Evolutionary conservation across 2,888 invertebrate genomes (phyloP).

Genomic region (Piscicola geometra): DNA sequence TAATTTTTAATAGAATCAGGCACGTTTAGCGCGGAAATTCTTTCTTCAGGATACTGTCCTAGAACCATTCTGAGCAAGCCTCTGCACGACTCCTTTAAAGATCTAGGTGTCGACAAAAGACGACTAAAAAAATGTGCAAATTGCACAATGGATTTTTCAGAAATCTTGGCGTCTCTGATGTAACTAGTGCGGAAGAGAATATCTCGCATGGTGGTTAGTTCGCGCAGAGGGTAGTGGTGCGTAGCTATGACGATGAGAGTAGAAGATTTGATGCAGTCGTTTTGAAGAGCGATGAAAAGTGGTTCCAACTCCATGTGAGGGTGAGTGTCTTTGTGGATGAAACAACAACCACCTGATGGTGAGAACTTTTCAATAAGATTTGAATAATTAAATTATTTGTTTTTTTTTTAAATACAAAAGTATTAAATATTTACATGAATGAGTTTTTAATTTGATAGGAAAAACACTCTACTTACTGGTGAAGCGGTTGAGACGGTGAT

Average conservation of each 20-base stretch:
- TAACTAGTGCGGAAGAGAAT: slow-evolving; percentile 47
- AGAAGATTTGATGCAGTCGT: slow-evolving; percentile 50
- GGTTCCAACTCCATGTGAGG: slow-evolving; percentile 54
- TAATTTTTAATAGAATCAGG: slow-evolving; percentile 50
- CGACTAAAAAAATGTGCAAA: slow-evolving; percentile 46
- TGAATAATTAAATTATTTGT: no score
- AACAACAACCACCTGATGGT: slow-evolving; percentile 49
- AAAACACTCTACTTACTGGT: no score
- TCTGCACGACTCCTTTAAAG: slow-evolving; percentile 49
- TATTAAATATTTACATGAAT: not conserved
- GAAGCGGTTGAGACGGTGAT: slow-evolving; percentile 44
- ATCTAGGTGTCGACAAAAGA: slow-evolving; percentile 45
- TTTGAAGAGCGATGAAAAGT: slow-evolving; percentile 50
- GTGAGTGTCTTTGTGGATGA: slow-evolving; percentile 49
- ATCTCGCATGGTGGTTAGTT: slow-evolving; percentile 45
- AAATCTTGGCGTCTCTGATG: slow-evolving; percentile 46
- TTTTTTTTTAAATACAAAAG: not conserved
- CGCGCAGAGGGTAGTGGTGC: slow-evolving; percentile 46
- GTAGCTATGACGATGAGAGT: slow-evolving; percentile 48
- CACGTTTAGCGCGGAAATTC: slow-evolving; percentile 47
- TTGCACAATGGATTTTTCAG: slow-evolving; percentile 45
- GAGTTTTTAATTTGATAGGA: not conserved
- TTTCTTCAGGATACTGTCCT: slow-evolving; percentile 45
- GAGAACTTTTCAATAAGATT: no score
- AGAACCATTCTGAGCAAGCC: slow-evolving; percentile 46